Evolutionary conservation across 2,113 vertebrate genomes (phyloP).

Genomic region (Mus spicilegus): DNA sequence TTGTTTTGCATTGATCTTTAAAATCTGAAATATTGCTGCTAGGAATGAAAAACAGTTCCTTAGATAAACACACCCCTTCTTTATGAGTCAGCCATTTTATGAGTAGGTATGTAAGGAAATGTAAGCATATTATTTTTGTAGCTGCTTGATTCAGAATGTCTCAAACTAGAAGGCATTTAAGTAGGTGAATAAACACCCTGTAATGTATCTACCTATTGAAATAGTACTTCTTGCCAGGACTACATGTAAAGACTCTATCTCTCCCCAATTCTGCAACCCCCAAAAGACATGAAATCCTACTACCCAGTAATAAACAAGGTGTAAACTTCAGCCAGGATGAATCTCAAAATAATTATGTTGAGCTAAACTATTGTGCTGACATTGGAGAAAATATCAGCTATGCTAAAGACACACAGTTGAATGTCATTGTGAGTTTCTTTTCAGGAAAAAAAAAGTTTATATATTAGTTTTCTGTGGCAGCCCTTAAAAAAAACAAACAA

Average conservation of each 20-base stretch:
- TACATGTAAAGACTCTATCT: background rate
- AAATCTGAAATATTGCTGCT: background rate
- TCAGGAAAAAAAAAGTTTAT: background rate
- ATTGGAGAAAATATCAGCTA: background rate
- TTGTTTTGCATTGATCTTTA: background rate
- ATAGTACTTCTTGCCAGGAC: background rate
- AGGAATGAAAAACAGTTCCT: background rate
- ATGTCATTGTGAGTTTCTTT: background rate
- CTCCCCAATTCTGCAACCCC: background rate
- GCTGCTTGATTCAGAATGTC: background rate
- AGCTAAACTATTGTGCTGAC: background rate
- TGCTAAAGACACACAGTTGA: background rate
- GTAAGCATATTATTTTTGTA: background rate
- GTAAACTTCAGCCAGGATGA: background rate
- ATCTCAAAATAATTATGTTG: background rate
- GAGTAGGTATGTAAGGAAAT: background rate
- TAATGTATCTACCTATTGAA: background rate
- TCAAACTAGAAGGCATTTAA: background rate
- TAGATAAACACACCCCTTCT: background rate
- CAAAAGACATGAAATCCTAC: background rate
- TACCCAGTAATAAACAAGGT: background rate
- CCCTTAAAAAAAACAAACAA: background rate
- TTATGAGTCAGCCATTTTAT: background rate
- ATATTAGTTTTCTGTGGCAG: background rate
- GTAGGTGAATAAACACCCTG: background rate